Evolutionary conservation across 2,888 invertebrate genomes (phyloP).

Genomic region (Cacoxenus indagator): DNA sequence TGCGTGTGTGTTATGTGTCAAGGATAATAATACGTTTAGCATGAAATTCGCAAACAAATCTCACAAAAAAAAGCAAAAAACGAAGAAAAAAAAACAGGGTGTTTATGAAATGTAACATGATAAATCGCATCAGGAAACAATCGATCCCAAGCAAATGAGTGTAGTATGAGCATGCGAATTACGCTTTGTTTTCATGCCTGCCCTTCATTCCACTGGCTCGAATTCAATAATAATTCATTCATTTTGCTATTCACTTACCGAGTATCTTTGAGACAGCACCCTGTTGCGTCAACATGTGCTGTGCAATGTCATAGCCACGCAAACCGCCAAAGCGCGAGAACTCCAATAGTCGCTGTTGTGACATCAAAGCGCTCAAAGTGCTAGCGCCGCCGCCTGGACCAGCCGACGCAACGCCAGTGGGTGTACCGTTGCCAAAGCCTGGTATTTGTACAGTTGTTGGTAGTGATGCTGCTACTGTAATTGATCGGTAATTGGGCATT

Average conservation of each 20-base stretch:
- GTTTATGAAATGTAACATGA: conserved; percentile 33
- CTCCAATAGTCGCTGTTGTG: conserved; percentile 70
- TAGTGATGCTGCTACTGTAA: conserved; percentile 51
- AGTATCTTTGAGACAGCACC: conserved; percentile 69
- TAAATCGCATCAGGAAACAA: conserved; percentile 33
- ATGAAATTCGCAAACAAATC: conserved; percentile 64
- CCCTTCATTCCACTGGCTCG: too few relatives aligned
- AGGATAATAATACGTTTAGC: conserved; percentile 63
- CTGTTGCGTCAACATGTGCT: conserved; percentile 69
- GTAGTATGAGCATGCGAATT: too few relatives aligned
- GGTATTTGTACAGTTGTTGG: conserved; percentile 70
- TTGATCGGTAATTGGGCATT: conserved; percentile 64
- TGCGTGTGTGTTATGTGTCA: not conserved
- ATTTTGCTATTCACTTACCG: conserved; percentile 57
- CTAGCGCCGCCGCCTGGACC: conserved; percentile 70
- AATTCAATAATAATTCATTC: too few relatives aligned
- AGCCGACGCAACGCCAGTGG: conserved; percentile 51
- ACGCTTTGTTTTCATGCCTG: too few relatives aligned
- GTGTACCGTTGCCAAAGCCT: conserved; percentile 34
- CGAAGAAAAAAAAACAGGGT: conserved; percentile 48
- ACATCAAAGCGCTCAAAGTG: conserved; percentile 81
- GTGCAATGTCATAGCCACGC: conserved; percentile 68
- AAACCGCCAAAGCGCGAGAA: conserved; percentile 68
- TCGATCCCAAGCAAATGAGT: too few relatives aligned
- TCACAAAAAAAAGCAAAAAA: too few relatives aligned